These are phyloP conservation scores for chimpanzee (Pan troglodytes) DNA, from an alignment of 2,113 vertebrate genomes.

Conservation along the genomic window DNA sequence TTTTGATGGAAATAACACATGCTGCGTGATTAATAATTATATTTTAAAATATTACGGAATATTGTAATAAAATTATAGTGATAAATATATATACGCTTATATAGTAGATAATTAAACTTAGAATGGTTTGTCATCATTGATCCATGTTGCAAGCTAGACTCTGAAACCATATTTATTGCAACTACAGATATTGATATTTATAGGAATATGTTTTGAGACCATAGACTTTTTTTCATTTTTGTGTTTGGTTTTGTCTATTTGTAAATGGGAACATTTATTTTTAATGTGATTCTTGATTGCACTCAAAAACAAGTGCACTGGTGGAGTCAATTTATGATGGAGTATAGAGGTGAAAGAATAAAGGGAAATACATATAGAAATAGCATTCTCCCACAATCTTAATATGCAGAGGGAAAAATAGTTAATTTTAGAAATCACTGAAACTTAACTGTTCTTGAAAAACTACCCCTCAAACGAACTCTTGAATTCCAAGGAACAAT, in stretches of 20 bases:
- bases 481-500: not conserved
- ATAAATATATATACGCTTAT: not conserved
- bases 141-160: not conserved
- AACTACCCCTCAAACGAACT: not conserved
- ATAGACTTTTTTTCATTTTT: not conserved
- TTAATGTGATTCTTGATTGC: not conserved
- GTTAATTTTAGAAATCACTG: constrained; percentile 31
- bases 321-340: not conserved
- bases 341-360: not conserved
- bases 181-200: not conserved
- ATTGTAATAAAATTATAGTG: not conserved
- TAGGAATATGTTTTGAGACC: not conserved
- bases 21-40: not conserved
- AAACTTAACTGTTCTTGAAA: not conserved
- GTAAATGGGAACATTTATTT: not conserved
- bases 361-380: not conserved
- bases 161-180: not conserved
- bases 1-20: not conserved
- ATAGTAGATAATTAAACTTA: not conserved
- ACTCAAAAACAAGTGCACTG: not conserved
- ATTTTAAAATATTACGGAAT: not conserved
- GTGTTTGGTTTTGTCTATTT: not conserved
- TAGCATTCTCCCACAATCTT: not conserved
- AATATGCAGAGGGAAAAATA: not conserved
- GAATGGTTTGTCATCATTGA: not conserved